Evolutionary conservation across 2,113 vertebrate species (phyloP), one percentile per base, ranked within the genome.

Genomic region (Myocastor coypus): DNA sequence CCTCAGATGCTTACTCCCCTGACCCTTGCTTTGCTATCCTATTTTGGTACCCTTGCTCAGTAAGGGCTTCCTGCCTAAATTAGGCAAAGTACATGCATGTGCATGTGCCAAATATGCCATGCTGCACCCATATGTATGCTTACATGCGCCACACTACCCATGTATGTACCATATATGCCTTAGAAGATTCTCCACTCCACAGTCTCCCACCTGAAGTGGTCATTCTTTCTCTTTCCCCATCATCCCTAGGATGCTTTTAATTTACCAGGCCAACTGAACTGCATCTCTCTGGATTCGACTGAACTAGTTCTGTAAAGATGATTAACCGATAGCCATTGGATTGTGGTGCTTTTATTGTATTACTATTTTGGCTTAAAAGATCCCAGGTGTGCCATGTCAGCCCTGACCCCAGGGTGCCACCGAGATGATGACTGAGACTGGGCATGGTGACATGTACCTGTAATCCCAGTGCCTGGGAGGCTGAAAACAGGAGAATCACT

Each of bases 1-100:
- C 22, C 0, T 34, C 13, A 22, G n/a, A 40, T 7, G 5, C 0
- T 5, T 0, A 37, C 7, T n/a, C 8, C 52, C 11, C 42, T 50
- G 37, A 20, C 4, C 78, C 4, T 88, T 42, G 0, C 11, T 10
- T 61, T 19, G 91, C 13, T 78, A 24, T 19, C 1, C 6, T 20
- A 11, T 46, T 7, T 86, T 55, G 7, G 13, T 50, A n/a, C 42
- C 10, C 24, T n/a, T 57, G 63, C 80, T 96, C 14, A 4, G 11
- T 20, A 84, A 30, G 32, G 88, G 16, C 42, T 77, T 42, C 63
- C 7, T n/a, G 24, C 84, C 13, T 46, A n/a, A 52, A 46, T 30
- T 13, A 68, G 26, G 22, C 42, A 32, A 32, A 71, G 6, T n/a
- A 61, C 17, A 2, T 61, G 7, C 7, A 42, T 9, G 8, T 40